Conservation (phyloP, 2,797 vertebrate species). For the Botia almorhae region DNA sequence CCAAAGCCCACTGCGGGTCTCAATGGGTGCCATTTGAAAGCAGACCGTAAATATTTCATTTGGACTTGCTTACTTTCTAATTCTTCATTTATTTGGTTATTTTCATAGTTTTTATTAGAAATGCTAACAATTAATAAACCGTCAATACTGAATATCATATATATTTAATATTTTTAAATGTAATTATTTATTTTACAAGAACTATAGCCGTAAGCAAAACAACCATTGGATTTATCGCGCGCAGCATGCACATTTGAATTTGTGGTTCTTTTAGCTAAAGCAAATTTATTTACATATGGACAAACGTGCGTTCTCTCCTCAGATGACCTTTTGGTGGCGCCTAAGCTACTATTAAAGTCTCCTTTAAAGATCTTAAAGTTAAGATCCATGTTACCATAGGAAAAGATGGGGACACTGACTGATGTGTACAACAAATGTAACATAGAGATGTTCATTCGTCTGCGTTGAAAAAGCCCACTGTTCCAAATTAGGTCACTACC, state of each 20-base stretch:
- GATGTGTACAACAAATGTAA: slow-evolving; percentile 28
- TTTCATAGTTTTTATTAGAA: neutral
- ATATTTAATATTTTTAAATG: too few relatives aligned
- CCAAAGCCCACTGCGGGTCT: slow-evolving; percentile 65
- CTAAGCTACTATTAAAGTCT: neutral
- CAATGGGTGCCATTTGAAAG: slow-evolving; percentile 50
- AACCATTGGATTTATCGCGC: neutral
- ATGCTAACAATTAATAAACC: neutral
- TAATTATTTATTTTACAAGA: neutral
- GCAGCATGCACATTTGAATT: neutral
- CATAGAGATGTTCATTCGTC: slow-evolving; percentile 28
- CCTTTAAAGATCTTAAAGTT: neutral
- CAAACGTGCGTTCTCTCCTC: slow-evolving; percentile 11
- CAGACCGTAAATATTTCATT: slow-evolving; percentile 12
- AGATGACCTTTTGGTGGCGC: neutral
- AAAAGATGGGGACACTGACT: slow-evolving; percentile 22
- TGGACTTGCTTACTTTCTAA: neutral
- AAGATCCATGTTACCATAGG: slow-evolving; percentile 19
- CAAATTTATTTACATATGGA: slow-evolving; percentile 26
- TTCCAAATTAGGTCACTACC: slow-evolving; percentile 77
- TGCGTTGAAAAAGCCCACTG: slow-evolving; percentile 65
- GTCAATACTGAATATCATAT: neutral
- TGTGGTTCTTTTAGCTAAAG: neutral
- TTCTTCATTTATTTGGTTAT: neutral
- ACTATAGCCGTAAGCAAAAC: neutral